Conservation (phyloP, 2,888 invertebrate species). For the Meta bourneti region DNA sequence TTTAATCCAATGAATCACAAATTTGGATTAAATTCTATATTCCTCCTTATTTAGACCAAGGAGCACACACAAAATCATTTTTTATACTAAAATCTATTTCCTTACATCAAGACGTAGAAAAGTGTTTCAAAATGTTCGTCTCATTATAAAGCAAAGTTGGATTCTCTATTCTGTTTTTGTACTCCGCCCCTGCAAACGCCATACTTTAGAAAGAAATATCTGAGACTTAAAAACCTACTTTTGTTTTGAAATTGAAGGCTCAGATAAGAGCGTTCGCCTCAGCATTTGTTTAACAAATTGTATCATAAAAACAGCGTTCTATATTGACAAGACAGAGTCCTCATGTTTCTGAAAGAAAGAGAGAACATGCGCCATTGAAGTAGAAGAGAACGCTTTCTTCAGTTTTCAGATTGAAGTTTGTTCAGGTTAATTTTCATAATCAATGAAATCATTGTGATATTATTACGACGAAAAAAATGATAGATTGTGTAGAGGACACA, state of each 20-base stretch:
- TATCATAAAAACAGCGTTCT: background rate
- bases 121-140: background rate
- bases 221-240: background rate
- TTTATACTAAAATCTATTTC: too few species aligned
- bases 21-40: too few species aligned
- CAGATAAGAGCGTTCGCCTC: background rate
- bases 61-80: too few species aligned
- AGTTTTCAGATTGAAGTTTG: too few species aligned
- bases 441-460: too few species aligned
- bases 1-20: too few species aligned
- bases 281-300: background rate
- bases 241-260: background rate
- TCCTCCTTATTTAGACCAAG: too few species aligned
- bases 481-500: too few species aligned
- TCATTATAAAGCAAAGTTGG: background rate
- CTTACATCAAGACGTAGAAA: background rate
- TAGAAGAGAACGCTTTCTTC: too few species aligned
- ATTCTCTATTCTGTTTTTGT: background rate
- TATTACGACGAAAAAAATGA: too few species aligned
- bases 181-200: background rate
- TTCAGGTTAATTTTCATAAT: too few species aligned
- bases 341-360: background rate
- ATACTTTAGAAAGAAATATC: background rate
- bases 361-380: too few species aligned
- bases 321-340: background rate